These are phyloP conservation scores for Porites lutea DNA, from an alignment of 64 coral and sea anemone genomes.

Conservation along the genomic window DNA sequence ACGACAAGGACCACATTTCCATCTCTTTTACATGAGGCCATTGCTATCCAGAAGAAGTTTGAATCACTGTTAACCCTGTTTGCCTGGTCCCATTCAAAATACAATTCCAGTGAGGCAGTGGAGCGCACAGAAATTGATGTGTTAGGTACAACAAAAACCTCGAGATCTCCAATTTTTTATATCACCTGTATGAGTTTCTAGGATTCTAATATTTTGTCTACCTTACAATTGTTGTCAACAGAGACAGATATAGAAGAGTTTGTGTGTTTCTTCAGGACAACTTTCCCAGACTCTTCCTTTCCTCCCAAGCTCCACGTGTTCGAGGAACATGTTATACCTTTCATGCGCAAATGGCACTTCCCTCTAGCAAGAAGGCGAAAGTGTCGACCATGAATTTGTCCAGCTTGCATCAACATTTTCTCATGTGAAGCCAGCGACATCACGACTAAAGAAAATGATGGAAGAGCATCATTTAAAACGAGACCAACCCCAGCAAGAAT, in stretches of 20 bases:
- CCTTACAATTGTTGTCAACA: not conserved
- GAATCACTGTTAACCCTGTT: not conserved
- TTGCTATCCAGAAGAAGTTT: not conserved
- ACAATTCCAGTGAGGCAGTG: not conserved
- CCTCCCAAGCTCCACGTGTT: constrained; percentile 37
- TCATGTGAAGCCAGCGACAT: constrained; percentile 14
- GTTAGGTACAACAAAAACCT: too few relatives aligned
- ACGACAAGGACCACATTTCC: too few relatives aligned
- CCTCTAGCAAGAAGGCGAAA: constrained; percentile 27
- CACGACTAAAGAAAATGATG: not conserved
- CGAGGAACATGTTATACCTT: constrained; percentile 35
- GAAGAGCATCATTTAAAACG: constrained; percentile 24
- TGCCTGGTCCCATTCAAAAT: not conserved
- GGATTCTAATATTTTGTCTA: not conserved
- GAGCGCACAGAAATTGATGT: not conserved
- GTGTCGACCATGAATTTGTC: constrained; percentile 19
- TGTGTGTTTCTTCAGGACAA: not conserved
- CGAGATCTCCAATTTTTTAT: not conserved
- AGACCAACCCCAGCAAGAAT: not conserved
- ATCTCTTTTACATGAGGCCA: too few relatives aligned
- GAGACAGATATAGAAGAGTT: constrained; percentile 4
- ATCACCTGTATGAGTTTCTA: not conserved
- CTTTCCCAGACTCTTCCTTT: not conserved
- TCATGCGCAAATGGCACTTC: constrained; percentile 15
- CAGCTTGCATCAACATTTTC: not conserved